Evolutionary conservation across 2,888 invertebrate genomes (phyloP), one percentile per base, ranked within the genome.

Genomic region (Drosophila subquinaria): DNA sequence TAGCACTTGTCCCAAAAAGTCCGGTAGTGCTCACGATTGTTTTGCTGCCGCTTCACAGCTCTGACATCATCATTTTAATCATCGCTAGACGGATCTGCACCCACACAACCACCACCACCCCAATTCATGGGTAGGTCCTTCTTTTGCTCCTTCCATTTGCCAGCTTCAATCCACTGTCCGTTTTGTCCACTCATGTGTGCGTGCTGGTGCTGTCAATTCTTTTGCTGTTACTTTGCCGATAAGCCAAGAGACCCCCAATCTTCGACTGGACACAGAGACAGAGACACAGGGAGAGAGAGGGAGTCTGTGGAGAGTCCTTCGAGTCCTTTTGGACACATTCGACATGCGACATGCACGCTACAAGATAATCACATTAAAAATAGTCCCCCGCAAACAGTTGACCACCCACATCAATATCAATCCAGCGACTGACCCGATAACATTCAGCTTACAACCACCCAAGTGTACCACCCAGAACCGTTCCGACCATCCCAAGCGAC

Each of bases 351-450:
- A 91, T 84, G 91, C 90, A 82, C 76, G 86, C 82, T 85, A 91
- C 91, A 91, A 87, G 91, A 91, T 92, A 91, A 91, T 92, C 92
- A 92, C 91, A 91, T 91, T 91, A 92, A 88, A 90, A 89, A 89
- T 73, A 59, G 59, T 64, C 59, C 64, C 60, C 59, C 33, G 47
- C 47, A 17, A 64, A 13, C 61, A 56, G 61, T 60, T 55, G 64
- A 61, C 52, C 59, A 76, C 88, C 88, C 78, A 84, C 67, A 68
- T 84, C 82, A 83, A 73, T 69, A 73, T 79, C 79, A 70, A 71
- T 75, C 74, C 82, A 45, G 15, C 13, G 23, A 55, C 30, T 51
- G 76, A 60, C 55, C 77, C 59, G 77, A 77, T 77, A 77, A 77
- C 64, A 57, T 57, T 15, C 42, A 48, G 30, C 40, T 55, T n/a